Percentiles rank a stretch among this genome's conserved stretches.
phyloP scores from a whole-genome alignment of 2,888 invertebrate genomes.

The Hemithea aestivaria region DNA sequence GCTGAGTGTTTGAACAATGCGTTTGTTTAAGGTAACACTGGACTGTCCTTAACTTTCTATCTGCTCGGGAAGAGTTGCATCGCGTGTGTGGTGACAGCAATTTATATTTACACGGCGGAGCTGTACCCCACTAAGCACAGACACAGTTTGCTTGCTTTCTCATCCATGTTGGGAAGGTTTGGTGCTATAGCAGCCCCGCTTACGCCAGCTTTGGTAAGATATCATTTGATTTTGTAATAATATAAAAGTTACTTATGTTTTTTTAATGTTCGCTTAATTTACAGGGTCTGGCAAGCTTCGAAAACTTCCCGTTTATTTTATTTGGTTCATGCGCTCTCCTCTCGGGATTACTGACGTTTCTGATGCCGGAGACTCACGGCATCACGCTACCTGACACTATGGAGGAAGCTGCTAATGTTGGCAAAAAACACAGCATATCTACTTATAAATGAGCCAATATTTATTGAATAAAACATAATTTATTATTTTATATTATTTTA shows the following conservation, averaged over 20 bases:
- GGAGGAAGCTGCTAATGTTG: constrained; percentile 53
- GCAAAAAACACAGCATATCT: background rate
- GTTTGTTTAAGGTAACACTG: constrained; percentile 26
- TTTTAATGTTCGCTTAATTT: no score
- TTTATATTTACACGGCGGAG: constrained; percentile 82
- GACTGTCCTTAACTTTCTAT: constrained; percentile 62
- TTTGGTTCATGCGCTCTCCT: constrained; percentile 71
- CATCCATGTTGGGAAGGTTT: constrained; percentile 82
- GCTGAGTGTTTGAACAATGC: background rate
- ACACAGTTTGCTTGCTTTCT: constrained; percentile 80
- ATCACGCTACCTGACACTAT: constrained; percentile 68
- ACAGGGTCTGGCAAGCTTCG: constrained; percentile 50
- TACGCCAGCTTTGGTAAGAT: constrained; percentile 79
- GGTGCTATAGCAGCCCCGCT: constrained; percentile 83
- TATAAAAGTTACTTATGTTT: no score
- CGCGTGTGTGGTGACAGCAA: constrained; percentile 76
- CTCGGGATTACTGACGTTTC: constrained; percentile 69
- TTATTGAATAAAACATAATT: no score
- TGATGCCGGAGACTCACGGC: constrained; percentile 79
- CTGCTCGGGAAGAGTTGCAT: constrained; percentile 80
- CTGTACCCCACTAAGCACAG: constrained; percentile 83
- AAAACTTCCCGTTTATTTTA: constrained; percentile 69
- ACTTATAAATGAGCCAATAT: no score
- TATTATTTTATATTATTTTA: no score
- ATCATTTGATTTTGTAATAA: no score